These are phyloP conservation scores for Sinella curviseta DNA, from an alignment of 1,140 invertebrate genomes.

Conservation along the genomic window DNA sequence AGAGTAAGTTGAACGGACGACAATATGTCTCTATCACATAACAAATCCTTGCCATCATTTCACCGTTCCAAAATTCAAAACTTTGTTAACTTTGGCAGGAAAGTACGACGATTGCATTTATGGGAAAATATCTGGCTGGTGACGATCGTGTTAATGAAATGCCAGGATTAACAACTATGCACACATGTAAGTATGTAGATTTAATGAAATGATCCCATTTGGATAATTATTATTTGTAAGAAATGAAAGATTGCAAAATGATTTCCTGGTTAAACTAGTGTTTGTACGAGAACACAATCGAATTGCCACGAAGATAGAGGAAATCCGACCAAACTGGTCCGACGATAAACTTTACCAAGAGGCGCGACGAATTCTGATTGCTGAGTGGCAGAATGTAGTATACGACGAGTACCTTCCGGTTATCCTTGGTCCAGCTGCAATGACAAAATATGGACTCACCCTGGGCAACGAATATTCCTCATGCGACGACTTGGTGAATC, in stretches of 20 bases:
- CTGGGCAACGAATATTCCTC: slow-evolving; percentile 18
- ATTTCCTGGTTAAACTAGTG: slow-evolving; percentile 39
- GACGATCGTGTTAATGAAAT: slow-evolving; percentile 21
- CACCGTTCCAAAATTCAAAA: neutral
- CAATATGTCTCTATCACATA: no score
- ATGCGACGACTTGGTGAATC: slow-evolving; percentile 54
- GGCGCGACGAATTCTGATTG: slow-evolving; percentile 58
- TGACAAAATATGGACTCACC: slow-evolving; percentile 33
- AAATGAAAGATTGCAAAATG: neutral
- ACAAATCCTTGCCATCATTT: no score
- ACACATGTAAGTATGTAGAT: slow-evolving; percentile 7
- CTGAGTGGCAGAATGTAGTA: slow-evolving; percentile 57
- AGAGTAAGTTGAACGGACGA: neutral
- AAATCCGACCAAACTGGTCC: slow-evolving; percentile 52
- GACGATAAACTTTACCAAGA: slow-evolving; percentile 59
- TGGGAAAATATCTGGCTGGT: slow-evolving; percentile 13
- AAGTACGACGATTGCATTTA: neutral
- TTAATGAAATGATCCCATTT: neutral
- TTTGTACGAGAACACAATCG: slow-evolving; percentile 59
- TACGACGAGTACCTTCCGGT: slow-evolving; percentile 55
- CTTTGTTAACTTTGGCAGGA: neutral
- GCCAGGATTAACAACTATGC: neutral
- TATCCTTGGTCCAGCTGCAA: slow-evolving; percentile 52
- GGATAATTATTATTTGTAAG: slow-evolving; percentile 28
- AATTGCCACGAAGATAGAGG: slow-evolving; percentile 45